Conservation (phyloP, 2,113 vertebrate species). For the Xiphorhynchus elegans region DNA sequence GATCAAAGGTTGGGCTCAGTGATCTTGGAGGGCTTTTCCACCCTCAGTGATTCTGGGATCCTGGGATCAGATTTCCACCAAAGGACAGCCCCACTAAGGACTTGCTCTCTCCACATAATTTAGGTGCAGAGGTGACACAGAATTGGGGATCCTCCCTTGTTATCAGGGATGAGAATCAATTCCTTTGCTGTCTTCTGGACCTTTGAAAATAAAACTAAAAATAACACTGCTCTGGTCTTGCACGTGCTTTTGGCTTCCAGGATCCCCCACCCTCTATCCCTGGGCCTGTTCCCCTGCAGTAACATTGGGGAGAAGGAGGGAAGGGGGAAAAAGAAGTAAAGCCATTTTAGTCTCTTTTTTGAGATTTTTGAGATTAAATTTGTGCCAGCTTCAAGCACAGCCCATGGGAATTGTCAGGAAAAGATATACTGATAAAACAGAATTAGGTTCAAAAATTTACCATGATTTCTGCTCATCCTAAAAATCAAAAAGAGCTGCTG, state of each 20-base stretch:
- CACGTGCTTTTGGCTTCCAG: not conserved
- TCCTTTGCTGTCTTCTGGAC: not conserved
- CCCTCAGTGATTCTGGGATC: not conserved
- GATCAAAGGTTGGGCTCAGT: accelerated
- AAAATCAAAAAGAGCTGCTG: not conserved
- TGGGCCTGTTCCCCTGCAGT: not conserved
- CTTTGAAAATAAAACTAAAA: not conserved
- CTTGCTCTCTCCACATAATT: not conserved
- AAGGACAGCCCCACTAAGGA: too few relatives aligned
- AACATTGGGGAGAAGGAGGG: not conserved
- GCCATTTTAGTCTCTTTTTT: not conserved
- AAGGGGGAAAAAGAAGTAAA: not conserved
- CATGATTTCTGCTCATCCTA: not conserved
- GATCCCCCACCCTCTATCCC: not conserved
- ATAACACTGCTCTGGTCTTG: not conserved
- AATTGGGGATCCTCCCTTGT: not conserved
- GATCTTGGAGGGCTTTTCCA: not conserved
- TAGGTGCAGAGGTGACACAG: not conserved
- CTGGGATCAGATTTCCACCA: not conserved
- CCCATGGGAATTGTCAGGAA: constrained; percentile 42
- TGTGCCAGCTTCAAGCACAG: constrained; percentile 46
- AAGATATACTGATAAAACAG: not conserved
- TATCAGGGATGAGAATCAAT: not conserved
- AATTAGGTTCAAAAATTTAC: constrained; percentile 4
- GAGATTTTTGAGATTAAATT: constrained; percentile 40